Evolutionary conservation across 2,797 vertebrate genomes (phyloP).

Genomic region (Dallia pectoralis): DNA sequence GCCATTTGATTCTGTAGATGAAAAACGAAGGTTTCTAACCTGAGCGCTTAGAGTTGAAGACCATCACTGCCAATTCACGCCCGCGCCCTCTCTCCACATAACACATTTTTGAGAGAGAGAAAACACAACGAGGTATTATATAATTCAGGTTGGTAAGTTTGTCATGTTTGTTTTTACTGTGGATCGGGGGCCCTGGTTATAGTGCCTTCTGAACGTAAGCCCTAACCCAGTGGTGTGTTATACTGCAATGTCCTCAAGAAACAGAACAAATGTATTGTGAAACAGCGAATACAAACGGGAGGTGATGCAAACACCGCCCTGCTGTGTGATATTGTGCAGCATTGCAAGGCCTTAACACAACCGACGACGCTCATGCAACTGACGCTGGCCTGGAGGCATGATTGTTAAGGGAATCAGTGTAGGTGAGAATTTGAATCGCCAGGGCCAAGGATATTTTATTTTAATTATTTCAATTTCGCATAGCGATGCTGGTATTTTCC

Average conservation of each 20-base stretch:
- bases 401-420: conserved; percentile 1
- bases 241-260: background rate
- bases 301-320: background rate
- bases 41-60: background rate
- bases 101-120: background rate
- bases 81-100: too few relatives aligned
- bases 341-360: background rate
- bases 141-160: background rate
- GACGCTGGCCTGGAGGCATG: conserved; percentile 59
- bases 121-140: background rate
- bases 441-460: conserved; percentile 32
- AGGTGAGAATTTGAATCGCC: conserved; percentile 52
- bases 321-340: background rate
- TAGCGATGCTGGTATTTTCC: conserved; percentile 17
- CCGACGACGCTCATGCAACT: background rate
- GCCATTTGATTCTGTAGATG: background rate
- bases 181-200: background rate
- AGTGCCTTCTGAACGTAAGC: background rate
- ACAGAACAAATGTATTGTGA: background rate
- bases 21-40: background rate
- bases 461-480: conserved; percentile 3
- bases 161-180: background rate
- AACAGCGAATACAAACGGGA: background rate
- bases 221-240: background rate
- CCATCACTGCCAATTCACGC: too few relatives aligned